These are phyloP conservation scores for Sminthopsis crassicaudata DNA, from an alignment of 2,113 vertebrate species.

Conservation along the genomic window DNA sequence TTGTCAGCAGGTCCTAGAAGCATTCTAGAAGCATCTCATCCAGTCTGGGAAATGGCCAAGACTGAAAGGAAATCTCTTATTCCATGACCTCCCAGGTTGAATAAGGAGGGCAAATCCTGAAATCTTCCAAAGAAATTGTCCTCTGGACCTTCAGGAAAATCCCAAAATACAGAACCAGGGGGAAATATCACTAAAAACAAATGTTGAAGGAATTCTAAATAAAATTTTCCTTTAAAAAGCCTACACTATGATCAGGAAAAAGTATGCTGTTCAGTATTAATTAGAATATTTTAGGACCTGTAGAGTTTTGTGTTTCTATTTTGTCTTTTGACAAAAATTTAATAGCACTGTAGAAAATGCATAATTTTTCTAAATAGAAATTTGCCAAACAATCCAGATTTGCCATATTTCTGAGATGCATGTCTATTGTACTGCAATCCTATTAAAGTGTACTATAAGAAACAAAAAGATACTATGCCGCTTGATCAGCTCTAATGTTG, in stretches of 20 bases:
- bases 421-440: background rate
- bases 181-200: conserved; percentile 33
- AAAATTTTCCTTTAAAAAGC: background rate
- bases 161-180: background rate
- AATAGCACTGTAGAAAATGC: background rate
- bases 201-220: conserved; percentile 16
- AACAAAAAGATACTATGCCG: conserved; percentile 25
- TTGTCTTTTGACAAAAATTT: background rate
- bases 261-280: background rate
- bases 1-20: conserved; percentile 54
- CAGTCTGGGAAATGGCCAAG: conserved; percentile 52
- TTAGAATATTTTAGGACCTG: background rate
- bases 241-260: background rate
- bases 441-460: conserved; percentile 15
- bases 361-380: background rate
- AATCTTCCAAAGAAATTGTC: conserved; percentile 37
- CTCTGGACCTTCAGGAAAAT: conserved; percentile 15
- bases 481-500: background rate
- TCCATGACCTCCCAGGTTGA: conserved; percentile 33
- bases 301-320: background rate
- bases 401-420: too few relatives aligned
- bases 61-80: conserved; percentile 59
- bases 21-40: conserved; percentile 58
- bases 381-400: background rate
- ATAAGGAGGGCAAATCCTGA: conserved; percentile 36